These are phyloP conservation scores for Drosophila neoperkinsi DNA, from an alignment of 2,888 invertebrate genomes.

Conservation along the genomic window DNA sequence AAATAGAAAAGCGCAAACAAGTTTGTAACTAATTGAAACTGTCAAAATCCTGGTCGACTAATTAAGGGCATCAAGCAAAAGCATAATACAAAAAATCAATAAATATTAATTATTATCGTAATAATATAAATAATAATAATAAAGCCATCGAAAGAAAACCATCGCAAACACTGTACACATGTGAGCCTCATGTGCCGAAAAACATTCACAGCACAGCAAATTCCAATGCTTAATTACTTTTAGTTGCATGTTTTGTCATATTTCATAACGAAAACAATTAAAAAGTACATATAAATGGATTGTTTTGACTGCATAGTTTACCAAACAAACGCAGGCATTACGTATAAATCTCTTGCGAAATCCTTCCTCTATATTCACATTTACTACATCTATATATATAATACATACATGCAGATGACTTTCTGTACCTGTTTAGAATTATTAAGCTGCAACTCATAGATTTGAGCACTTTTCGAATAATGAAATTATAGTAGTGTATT, in stretches of 20 bases:
- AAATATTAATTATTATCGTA: slow-evolving; percentile 58
- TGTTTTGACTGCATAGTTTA: slow-evolving; percentile 50
- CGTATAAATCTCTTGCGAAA: slow-evolving; percentile 48
- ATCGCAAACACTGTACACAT: slow-evolving; percentile 45
- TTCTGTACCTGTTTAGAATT: slow-evolving; percentile 51
- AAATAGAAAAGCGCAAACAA: slow-evolving; percentile 34
- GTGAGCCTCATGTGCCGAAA: slow-evolving; percentile 20
- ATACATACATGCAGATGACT: slow-evolving; percentile 16
- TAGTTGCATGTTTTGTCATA: slow-evolving; percentile 60
- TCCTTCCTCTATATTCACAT: slow-evolving; percentile 2
- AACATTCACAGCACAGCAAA: slow-evolving; percentile 33
- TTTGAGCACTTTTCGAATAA: slow-evolving; percentile 66
- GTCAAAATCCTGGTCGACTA: slow-evolving; percentile 64
- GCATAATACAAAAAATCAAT: slow-evolving; percentile 56
- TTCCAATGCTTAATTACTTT: slow-evolving; percentile 63
- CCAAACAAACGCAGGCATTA: slow-evolving; percentile 45
- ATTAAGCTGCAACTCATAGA: slow-evolving; percentile 49
- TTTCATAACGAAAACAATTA: slow-evolving; percentile 51
- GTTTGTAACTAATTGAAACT: slow-evolving; percentile 70
- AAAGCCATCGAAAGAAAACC: slow-evolving; percentile 31
- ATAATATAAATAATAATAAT: slow-evolving; percentile 27
- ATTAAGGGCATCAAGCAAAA: slow-evolving; percentile 58
- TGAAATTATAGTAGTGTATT: slow-evolving; percentile 64
- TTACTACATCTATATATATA: background rate
- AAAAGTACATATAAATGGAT: slow-evolving; percentile 38